Percentiles rank a stretch among this genome's conserved stretches.
These are phyloP conservation scores for Eidolon dupreanum DNA, from an alignment of 2,797 vertebrate species.

Conservation along the genomic window DNA sequence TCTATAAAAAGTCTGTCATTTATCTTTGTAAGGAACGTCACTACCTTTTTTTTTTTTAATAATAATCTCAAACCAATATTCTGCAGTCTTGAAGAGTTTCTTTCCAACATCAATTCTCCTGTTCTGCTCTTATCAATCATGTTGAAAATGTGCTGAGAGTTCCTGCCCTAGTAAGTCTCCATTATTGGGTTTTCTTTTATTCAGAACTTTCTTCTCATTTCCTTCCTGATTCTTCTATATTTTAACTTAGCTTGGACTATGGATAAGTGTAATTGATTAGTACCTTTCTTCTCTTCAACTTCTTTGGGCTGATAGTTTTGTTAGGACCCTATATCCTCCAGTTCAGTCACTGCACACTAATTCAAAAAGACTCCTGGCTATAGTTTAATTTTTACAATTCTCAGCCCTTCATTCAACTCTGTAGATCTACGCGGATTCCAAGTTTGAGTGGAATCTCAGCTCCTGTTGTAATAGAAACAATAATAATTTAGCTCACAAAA, in stretches of 20 bases:
- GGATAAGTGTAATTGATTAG: background rate
- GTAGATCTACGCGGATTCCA: background rate
- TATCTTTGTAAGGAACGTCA: background rate
- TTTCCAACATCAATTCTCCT: background rate
- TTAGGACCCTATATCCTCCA: background rate
- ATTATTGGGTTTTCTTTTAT: background rate
- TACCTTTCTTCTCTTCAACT: background rate
- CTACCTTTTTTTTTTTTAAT: background rate
- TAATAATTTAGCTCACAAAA: background rate
- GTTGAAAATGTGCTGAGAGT: background rate
- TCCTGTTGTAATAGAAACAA: background rate
- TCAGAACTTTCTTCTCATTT: background rate
- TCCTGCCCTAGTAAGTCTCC: background rate
- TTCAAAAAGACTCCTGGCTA: background rate
- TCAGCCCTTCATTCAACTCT: background rate
- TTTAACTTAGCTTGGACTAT: background rate
- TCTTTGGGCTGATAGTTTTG: background rate
- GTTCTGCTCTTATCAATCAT: background rate
- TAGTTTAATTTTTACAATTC: background rate
- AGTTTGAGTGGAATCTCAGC: background rate
- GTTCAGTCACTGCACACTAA: background rate
- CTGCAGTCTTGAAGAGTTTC: background rate
- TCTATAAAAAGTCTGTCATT: background rate
- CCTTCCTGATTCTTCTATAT: background rate
- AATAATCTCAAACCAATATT: background rate